Evolutionary conservation across 2,888 invertebrate species (phyloP).

Genomic region (Stictocephala bisonia): DNA sequence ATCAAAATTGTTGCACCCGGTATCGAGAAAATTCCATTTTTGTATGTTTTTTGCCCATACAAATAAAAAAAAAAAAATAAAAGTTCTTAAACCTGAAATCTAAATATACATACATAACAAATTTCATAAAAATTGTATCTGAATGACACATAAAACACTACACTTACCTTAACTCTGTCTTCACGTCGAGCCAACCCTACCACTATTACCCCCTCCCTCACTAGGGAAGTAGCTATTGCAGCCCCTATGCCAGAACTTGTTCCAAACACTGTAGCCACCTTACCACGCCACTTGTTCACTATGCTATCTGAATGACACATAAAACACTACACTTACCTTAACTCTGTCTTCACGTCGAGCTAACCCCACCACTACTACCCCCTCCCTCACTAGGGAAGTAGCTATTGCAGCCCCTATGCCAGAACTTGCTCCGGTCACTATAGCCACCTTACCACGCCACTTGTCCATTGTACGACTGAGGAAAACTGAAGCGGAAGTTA

Average conservation of each 20-base stretch:
- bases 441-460: constrained; percentile 71
- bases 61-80: no score
- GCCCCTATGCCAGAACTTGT: constrained; percentile 74
- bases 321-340: constrained; percentile 61
- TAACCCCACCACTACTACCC: constrained; percentile 69
- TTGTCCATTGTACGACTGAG: constrained; percentile 70
- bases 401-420: constrained; percentile 71
- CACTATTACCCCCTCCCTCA: constrained; percentile 67
- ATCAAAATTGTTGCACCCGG: no score
- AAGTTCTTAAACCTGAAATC: no score
- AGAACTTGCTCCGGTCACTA: constrained; percentile 74
- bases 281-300: constrained; percentile 73
- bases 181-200: constrained; percentile 68
- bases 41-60: no score
- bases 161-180: constrained; percentile 64
- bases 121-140: no score
- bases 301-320: no score
- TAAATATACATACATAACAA: no score
- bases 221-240: constrained; percentile 65
- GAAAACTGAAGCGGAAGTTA: no score
- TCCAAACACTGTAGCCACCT: constrained; percentile 73
- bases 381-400: constrained; percentile 65
- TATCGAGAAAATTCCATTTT: no score
- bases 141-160: no score
- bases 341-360: constrained; percentile 67